Evolutionary conservation across 2,797 vertebrate genomes (phyloP).

Genomic region (Anguilla megastoma): DNA sequence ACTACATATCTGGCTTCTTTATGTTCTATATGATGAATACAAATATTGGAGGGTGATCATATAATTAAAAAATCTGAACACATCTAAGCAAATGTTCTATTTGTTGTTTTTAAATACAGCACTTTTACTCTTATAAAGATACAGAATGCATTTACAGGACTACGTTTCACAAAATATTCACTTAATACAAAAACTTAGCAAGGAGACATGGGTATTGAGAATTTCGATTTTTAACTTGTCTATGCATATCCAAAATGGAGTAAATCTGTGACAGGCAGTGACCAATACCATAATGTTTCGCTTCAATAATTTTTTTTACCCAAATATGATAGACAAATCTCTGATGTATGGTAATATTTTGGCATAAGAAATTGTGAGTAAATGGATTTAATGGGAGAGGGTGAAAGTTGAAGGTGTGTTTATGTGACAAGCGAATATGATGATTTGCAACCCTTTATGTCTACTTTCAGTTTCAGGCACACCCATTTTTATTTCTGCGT

Average conservation of each 20-base stretch:
- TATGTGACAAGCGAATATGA: background rate
- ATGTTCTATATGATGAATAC: background rate
- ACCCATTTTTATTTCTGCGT: constrained; percentile 4
- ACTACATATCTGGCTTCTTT: background rate
- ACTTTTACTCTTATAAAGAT: too few species aligned
- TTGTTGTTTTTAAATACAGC: background rate
- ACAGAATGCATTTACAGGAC: background rate
- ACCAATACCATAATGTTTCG: background rate
- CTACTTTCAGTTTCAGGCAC: background rate
- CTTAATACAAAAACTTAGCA: background rate
- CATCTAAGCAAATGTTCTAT: background rate
- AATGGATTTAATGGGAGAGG: background rate
- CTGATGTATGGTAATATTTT: background rate
- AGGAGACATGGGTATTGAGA: background rate
- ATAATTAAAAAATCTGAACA: background rate
- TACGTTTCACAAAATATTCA: background rate
- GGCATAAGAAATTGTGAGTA: background rate
- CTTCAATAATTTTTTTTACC: background rate
- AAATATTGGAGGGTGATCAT: background rate
- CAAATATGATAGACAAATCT: background rate
- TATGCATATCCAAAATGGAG: background rate
- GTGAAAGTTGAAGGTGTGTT: background rate
- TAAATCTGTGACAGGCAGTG: background rate
- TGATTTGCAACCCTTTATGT: background rate
- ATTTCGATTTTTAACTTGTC: background rate